Base-by-base conservation (phyloP, 2,797 vertebrate species). In the Centropyge bicolor region DNA sequence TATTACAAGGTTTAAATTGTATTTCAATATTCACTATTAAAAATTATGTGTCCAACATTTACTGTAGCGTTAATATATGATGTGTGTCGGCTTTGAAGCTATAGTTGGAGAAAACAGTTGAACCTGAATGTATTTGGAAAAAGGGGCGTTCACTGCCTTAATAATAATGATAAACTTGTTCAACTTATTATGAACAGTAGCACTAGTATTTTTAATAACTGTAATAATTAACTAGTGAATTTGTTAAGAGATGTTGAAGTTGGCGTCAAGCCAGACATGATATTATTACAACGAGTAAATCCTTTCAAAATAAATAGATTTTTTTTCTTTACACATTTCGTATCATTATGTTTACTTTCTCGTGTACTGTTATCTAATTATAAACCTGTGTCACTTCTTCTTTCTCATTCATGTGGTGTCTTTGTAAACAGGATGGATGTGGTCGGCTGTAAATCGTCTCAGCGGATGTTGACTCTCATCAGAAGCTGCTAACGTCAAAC, bases 401-500 rank as follows among this genome's bases (percentile, higher is more conserved):
- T 4, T 46, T 55, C 4, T 8, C 0, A 19, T 19, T 1, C 11
- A 11, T 20, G 3, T 3, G 1, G 8, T 24, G 5, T 4, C 2
- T 14, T n/a, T 43, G 51, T 65, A 24, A 36, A 24, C 31, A 17
- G 19, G 2, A 6, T 70, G 22, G 66, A 66, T 86, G 78, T 82
- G 70, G 77, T 85, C 73, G 70, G 46, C 24, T 31, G 82, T 71
- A 78, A 86, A 83, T 71, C 59, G 20, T 59, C 52, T 81, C 16
- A 61, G 60, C 86, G 90, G 86, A 90, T 84, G 87, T 89, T 65
- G 88, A 76, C 75, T 82, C 45, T 81, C 62, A 68, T 62, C 61
- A 65, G 78, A 22, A 78, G 78, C 76, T 56, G 76, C 78, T 35
- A 76, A 78, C 67, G 82, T 88, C 74, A 80, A 86, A 60, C 73